Evolutionary conservation across 2,113 vertebrate genomes (phyloP).

Genomic region (Promerops cafer): DNA sequence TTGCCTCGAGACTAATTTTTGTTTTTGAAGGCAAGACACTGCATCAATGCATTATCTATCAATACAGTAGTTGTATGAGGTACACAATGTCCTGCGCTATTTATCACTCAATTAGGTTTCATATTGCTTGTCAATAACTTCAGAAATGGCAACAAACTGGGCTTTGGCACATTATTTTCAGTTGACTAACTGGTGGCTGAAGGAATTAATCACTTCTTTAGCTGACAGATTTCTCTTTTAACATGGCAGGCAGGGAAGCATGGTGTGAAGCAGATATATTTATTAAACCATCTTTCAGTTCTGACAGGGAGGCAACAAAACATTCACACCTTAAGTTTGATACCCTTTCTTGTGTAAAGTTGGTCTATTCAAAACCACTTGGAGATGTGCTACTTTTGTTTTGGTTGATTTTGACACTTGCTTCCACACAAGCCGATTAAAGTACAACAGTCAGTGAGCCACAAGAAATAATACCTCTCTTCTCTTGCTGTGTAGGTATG

Average conservation of each 20-base stretch:
- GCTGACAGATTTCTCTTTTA: constrained; percentile 1
- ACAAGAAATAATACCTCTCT: not conserved
- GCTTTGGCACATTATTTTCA: not conserved
- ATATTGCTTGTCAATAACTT: not conserved
- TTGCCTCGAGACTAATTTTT: not conserved
- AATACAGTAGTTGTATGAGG: not conserved
- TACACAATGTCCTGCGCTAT: not conserved
- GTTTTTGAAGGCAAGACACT: not conserved
- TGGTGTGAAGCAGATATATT: not conserved
- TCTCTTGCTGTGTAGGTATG: not conserved
- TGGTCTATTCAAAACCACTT: not conserved
- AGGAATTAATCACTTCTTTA: not conserved
- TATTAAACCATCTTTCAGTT: not conserved
- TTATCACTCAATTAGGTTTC: not conserved
- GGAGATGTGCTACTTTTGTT: not conserved
- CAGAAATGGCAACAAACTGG: not conserved
- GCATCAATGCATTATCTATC: not conserved
- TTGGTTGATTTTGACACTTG: not conserved
- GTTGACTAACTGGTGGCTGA: not conserved
- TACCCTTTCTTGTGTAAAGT: not conserved
- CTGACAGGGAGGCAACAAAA: not conserved
- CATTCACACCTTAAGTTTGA: not conserved
- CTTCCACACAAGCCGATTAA: not conserved
- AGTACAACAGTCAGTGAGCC: not conserved
- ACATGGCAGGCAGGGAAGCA: not conserved